Conservation (phyloP, 2,888 invertebrate genomes). For the Xanthorhoe designata region DNA sequence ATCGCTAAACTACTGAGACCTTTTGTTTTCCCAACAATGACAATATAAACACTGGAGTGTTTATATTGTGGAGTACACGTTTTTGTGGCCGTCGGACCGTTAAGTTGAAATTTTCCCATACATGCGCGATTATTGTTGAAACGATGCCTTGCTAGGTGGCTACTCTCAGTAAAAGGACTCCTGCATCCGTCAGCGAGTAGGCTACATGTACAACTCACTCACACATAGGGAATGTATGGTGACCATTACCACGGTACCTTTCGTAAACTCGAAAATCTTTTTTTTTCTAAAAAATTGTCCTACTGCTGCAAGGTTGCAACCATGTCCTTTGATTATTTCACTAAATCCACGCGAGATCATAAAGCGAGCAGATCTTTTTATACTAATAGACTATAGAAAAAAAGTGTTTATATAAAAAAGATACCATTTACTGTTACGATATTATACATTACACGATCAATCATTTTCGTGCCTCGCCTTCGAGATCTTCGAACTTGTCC, state of each 20-base stretch:
- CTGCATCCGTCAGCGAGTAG: slow-evolving; percentile 65
- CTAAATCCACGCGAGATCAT: too few species aligned
- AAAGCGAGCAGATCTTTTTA: too few species aligned
- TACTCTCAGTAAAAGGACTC: slow-evolving; percentile 54
- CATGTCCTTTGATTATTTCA: too few species aligned
- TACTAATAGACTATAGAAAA: too few species aligned
- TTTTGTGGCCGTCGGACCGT: slow-evolving; percentile 47
- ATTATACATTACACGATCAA: too few species aligned
- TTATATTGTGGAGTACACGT: slow-evolving; percentile 45
- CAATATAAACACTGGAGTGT: slow-evolving; percentile 39
- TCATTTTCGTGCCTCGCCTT: too few species aligned
- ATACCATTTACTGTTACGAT: too few species aligned
- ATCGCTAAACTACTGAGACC: slow-evolving; percentile 39
- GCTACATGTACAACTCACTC: slow-evolving; percentile 43
- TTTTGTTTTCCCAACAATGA: slow-evolving; percentile 46
- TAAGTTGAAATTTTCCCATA: slow-evolving; percentile 51
- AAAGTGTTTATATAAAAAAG: too few species aligned
- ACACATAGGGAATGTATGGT: slow-evolving; percentile 44
- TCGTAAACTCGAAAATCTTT: not conserved
- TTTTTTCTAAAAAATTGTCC: not conserved
- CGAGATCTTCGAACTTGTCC: not conserved
- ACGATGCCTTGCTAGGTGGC: slow-evolving; percentile 45
- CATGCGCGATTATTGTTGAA: slow-evolving; percentile 50
- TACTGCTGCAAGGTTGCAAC: too few species aligned
- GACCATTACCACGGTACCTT: slow-evolving; percentile 32